Evolutionary conservation across 2,797 vertebrate species (phyloP).

Genomic region (Gallinago nigripennis): DNA sequence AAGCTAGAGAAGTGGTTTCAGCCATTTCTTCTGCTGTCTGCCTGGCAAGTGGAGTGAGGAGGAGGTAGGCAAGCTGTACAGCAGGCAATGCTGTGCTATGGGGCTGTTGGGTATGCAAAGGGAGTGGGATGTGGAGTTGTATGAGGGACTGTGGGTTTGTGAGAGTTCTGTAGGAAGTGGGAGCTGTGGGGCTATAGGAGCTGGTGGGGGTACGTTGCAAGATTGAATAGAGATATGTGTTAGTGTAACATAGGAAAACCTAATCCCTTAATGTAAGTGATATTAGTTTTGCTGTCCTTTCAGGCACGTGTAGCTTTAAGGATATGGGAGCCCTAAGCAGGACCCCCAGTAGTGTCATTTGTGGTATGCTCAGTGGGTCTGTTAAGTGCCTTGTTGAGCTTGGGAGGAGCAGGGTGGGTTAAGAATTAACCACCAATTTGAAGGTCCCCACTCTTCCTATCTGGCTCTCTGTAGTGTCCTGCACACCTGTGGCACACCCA

Average conservation of each 20-base stretch:
- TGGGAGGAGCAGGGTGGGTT: slow-evolving; percentile 41
- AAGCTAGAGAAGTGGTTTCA: neutral
- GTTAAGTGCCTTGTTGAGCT: neutral
- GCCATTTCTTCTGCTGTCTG: neutral
- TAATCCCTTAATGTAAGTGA: neutral
- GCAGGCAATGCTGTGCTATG: neutral
- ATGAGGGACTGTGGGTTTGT: neutral
- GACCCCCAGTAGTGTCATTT: neutral
- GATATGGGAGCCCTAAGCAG: neutral
- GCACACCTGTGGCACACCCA: slow-evolving; percentile 40
- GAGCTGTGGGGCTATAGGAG: neutral
- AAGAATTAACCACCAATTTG: neutral
- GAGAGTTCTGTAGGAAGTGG: neutral
- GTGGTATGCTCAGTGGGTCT: neutral
- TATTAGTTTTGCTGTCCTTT: neutral
- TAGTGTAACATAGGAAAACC: neutral
- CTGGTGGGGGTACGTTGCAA: neutral
- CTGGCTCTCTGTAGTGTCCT: slow-evolving; percentile 61
- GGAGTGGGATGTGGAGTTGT: neutral
- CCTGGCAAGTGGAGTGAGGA: neutral
- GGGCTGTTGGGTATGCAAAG: neutral
- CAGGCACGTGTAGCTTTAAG: neutral
- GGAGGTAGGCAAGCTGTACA: neutral
- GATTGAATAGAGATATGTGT: neutral
- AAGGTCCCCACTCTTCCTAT: slow-evolving; percentile 59